phyloP scores from a whole-genome alignment of 2,113 vertebrate genomes.

The Phalacrocorax aristotelis region DNA sequence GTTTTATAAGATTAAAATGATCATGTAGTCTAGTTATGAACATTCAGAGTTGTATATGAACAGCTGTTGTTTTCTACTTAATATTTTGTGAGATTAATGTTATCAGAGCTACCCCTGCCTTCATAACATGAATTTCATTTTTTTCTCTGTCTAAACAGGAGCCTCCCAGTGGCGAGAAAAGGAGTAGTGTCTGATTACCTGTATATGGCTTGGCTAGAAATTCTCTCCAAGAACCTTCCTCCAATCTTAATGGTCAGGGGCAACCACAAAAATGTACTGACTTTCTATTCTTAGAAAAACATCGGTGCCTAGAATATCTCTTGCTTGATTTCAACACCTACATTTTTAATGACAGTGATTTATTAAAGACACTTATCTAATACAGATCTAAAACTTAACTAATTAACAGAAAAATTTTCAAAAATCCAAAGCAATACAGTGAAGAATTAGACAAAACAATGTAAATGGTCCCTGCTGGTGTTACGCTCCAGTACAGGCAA shows the following conservation, averaged over 20 bases:
- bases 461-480: neutral
- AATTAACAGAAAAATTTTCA: neutral
- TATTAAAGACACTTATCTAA: neutral
- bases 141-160: slow-evolving; percentile 77
- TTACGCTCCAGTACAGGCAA: neutral
- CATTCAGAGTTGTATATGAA: neutral
- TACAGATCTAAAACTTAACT: neutral
- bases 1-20: neutral
- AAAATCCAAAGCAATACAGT: neutral
- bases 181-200: slow-evolving; percentile 90
- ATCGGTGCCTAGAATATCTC: neutral
- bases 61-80: neutral
- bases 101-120: neutral
- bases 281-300: slow-evolving; percentile 90
- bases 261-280: slow-evolving; percentile 97
- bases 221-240: slow-evolving; percentile 91
- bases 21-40: neutral
- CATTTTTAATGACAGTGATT: neutral
- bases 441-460: neutral
- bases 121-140: neutral
- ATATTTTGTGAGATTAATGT: neutral
- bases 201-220: slow-evolving; percentile 97
- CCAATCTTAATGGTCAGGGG: slow-evolving; percentile 91
- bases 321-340: neutral
- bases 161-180: slow-evolving; percentile 95